Evolutionary conservation across 1,140 invertebrate genomes (phyloP).

Genomic region (Eurosta solidaginis): DNA sequence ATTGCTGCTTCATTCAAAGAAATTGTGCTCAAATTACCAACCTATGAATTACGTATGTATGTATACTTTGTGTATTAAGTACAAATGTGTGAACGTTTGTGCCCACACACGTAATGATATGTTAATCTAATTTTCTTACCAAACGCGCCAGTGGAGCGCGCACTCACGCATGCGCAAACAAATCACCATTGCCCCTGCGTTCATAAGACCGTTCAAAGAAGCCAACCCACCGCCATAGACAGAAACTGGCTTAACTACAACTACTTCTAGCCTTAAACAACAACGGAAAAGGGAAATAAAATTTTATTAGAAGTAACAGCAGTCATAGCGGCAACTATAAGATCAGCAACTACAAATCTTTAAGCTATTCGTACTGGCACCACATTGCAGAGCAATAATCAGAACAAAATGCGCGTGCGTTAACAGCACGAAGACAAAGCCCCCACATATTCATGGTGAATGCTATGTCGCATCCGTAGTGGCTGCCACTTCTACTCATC

Average conservation of each 20-base stretch:
- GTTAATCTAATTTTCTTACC: slow-evolving; percentile 26
- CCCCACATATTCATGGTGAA: too few relatives aligned
- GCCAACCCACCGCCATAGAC: neutral
- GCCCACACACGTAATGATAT: slow-evolving; percentile 13
- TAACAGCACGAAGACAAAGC: too few relatives aligned
- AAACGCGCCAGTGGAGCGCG: slow-evolving; percentile 23
- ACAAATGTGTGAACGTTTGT: neutral
- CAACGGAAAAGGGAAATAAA: slow-evolving; percentile 28
- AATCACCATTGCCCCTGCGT: neutral
- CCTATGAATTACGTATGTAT: neutral
- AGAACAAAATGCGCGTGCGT: slow-evolving; percentile 22
- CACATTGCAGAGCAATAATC: neutral
- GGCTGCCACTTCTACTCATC: neutral
- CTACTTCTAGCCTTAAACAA: neutral
- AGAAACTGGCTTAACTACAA: neutral
- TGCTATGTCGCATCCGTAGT: neutral
- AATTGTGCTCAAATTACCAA: slow-evolving; percentile 11
- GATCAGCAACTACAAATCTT: slow-evolving; percentile 23
- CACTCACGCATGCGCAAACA: slow-evolving; percentile 11
- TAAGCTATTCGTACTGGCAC: neutral
- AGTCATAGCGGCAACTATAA: slow-evolving; percentile 7
- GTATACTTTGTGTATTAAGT: neutral
- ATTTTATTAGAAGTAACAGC: slow-evolving; percentile 20
- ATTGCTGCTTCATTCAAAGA: slow-evolving; percentile 11
- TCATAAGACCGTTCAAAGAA: neutral